Base-by-base conservation (phyloP, 2,797 vertebrate species). In the Syndactyla subalaris region DNA sequence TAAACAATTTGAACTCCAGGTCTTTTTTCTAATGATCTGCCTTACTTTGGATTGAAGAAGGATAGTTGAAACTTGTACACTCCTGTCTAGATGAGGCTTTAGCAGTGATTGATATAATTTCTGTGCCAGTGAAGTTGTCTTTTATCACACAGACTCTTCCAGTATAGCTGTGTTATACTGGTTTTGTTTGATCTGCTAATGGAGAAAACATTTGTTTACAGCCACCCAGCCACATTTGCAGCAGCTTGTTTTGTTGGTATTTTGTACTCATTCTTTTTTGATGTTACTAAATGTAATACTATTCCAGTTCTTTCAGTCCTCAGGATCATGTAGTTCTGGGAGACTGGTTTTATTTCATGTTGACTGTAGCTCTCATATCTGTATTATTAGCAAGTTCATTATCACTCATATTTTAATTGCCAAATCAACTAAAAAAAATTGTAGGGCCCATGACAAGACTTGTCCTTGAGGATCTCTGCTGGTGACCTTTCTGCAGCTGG, bases 381-480 rank as follows among this genome's bases (percentile, higher is more conserved):
- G 11, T 62, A 39, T 78, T 87, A 85, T 83, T 77, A 89, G 61
- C 83, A 90, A 75, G 46, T 86, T 92, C 70, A 36, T 84, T 93
- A 90, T 93, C 89, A 66, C 51, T 95, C 3, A 2, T 65, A 22
- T 81, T 93, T 94, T 95, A 94, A 93, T 92, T 94, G 79, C 73
- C 36, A 78, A 72, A 39, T 78, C 70, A 84, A 86, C n/a, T 54
- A 1, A 57, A 68, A 65, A 80, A 73, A 85, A 20, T 14, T 80
- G 19, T 62, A 75, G 54, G 27, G 39, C 9, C 32, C 6, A 10
- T 85, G 93, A 83, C 83, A 95, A 81, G 76, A 73, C 12, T 23
- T 49, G 58, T 88, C 83, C 67, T 96, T 95, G 71, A 70, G 26
- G 80, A 95, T 14, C 73, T 86, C 62, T 81, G 39, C 51, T 95